Evolutionary conservation across 2,888 invertebrate species (phyloP), one percentile per base, ranked within the genome.

Genomic region (Nemoura dubitans): DNA sequence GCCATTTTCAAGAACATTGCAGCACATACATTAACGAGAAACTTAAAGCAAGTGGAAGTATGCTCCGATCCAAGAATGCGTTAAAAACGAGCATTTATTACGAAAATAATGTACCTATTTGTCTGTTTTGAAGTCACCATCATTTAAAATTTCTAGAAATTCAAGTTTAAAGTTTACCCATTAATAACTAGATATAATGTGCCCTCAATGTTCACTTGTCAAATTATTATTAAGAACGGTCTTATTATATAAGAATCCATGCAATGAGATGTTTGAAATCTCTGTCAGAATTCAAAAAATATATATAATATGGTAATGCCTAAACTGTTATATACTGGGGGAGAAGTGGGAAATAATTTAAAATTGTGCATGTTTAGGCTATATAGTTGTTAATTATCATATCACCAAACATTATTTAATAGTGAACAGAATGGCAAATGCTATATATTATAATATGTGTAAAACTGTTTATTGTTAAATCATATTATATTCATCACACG

Each of bases 361-460:
- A 81, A 27, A 30, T 29, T 81, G 81, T 81, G 81, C 81, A 81
- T 81, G 81, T 81, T 59, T 59, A 59, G 59, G 59, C 59, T 59
- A 81, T 27, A 81, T 84, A 84, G 84, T 84, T 84, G 84, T 84
- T 59, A 76, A 83, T 84, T 25, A 84, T 84, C 59, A 59, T 59
- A 59, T 59, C 59, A 84, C 59, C 84, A 84, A 59, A 59, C 84
- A 59, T 76, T 43, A 76, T 84, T 84, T 84, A 76, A 84, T 81
- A 81, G 81, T 81, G 78, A 30, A 81, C 59, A 59, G 59, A 59
- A 59, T 59, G 59, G 59, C 59, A 59, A 59, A 59, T 59, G 59
- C 59, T 59, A 59, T 59, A 59, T 59, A 59, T 59, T 59, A 59
- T 59, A 59, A 59, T 59, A 59, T 59, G 59, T 59, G 59, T 59